These are phyloP conservation scores for Gila orcuttii DNA, from an alignment of 2,113 vertebrate genomes.

Conservation along the genomic window DNA sequence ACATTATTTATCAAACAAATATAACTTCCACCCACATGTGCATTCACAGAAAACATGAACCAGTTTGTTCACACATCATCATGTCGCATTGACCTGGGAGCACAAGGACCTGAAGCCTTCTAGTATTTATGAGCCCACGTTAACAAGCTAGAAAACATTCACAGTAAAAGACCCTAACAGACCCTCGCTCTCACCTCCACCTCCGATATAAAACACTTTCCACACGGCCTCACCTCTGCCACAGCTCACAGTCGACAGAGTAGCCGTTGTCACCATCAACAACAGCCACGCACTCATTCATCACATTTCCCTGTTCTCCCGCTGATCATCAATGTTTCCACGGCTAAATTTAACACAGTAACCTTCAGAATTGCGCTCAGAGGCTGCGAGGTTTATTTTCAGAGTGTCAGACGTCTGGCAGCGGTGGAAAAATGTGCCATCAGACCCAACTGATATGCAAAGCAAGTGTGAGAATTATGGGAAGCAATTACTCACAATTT, in stretches of 20 bases:
- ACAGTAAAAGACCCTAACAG: conserved; percentile 9
- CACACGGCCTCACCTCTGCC: not conserved
- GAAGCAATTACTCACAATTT: conserved; percentile 18
- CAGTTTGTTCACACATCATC: conserved; percentile 13
- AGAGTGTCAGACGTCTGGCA: conserved; percentile 47
- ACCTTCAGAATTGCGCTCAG: conserved; percentile 32
- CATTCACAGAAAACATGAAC: not conserved
- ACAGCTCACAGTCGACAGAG: conserved; percentile 15
- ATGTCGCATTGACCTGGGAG: not conserved
- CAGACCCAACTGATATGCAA: conserved; percentile 20
- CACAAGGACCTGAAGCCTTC: not conserved
- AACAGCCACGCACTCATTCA: conserved; percentile 36
- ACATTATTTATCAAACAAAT: not conserved
- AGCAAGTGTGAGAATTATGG: conserved; percentile 14
- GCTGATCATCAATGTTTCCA: conserved; percentile 50
- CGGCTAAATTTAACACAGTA: conserved; percentile 39
- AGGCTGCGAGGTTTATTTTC: conserved; percentile 40
- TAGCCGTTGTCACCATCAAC: conserved; percentile 7
- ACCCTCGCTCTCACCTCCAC: conserved; percentile 13
- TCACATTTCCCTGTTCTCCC: conserved; percentile 39
- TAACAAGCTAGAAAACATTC: conserved; percentile 13
- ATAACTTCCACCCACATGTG: conserved; percentile 39
- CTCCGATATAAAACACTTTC: not conserved
- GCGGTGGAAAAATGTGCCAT: conserved; percentile 37
- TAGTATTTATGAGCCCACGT: conserved; percentile 42